phyloP scores from a whole-genome alignment of 2,797 vertebrate genomes.

The Mus minutoides region DNA sequence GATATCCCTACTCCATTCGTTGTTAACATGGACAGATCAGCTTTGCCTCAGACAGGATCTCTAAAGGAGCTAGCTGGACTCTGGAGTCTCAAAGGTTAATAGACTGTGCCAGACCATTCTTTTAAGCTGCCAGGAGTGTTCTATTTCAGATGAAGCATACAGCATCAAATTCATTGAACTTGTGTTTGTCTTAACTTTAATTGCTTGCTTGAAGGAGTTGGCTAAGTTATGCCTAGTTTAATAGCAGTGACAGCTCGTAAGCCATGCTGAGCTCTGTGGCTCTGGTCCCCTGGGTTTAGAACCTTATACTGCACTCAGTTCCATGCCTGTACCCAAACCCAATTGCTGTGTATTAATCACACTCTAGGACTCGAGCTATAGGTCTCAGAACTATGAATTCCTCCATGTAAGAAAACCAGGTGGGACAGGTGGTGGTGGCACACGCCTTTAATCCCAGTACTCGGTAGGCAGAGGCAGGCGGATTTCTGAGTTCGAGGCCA shows the following conservation, averaged over 20 bases:
- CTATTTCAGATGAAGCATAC: neutral
- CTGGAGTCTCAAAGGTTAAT: neutral
- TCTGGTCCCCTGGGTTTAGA: neutral
- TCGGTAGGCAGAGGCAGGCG: no score
- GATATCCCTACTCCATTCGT: neutral
- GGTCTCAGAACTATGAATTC: neutral
- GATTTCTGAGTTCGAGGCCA: no score
- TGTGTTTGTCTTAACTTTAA: neutral
- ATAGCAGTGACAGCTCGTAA: neutral
- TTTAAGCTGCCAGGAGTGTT: neutral
- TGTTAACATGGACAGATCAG: neutral
- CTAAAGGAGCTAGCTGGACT: neutral
- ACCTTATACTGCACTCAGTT: neutral
- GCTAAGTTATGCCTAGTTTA: neutral
- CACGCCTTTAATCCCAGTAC: no score
- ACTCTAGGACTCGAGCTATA: neutral
- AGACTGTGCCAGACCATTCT: neutral
- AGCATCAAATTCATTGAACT: neutral
- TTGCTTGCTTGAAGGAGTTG: neutral
- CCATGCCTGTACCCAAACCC: neutral
- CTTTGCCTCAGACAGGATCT: neutral
- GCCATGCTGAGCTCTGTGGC: neutral
- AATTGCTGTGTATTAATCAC: neutral
- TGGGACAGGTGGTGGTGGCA: no score
- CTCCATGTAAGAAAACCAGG: neutral